phyloP scores from a whole-genome alignment of 2,888 invertebrate genomes.

The Cryptocephalus primarius region DNA sequence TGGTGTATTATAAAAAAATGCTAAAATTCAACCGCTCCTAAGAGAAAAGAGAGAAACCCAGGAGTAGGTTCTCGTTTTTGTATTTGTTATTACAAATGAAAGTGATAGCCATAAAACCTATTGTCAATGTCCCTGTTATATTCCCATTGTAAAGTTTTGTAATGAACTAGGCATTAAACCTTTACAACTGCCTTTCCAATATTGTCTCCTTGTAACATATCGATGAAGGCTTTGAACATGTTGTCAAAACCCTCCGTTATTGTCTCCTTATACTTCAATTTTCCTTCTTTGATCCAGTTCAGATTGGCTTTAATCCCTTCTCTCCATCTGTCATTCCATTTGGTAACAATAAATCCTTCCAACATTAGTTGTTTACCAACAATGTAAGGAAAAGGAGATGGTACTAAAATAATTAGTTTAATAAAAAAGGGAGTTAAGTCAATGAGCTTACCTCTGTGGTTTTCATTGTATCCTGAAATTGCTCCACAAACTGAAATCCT shows the following conservation, averaged over 20 bases:
- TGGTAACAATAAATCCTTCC: constrained; percentile 20
- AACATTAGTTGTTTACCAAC: constrained; percentile 19
- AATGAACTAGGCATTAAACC: constrained; percentile 10
- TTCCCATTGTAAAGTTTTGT: background rate
- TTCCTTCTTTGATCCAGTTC: constrained; percentile 57
- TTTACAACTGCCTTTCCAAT: constrained; percentile 24
- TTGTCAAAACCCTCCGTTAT: constrained; percentile 51
- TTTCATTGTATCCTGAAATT: constrained; percentile 54
- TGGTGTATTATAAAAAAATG: too few species aligned
- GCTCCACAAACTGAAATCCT: constrained; percentile 58
- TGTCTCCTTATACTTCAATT: constrained; percentile 58
- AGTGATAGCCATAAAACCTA: too few species aligned
- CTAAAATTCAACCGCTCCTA: too few species aligned
- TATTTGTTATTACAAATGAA: too few species aligned
- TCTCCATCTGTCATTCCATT: constrained; percentile 40
- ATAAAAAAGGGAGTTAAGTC: background rate
- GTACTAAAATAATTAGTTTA: background rate
- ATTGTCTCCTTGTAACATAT: constrained; percentile 23
- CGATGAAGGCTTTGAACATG: constrained; percentile 20
- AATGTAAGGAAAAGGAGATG: constrained; percentile 7
- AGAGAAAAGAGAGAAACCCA: too few species aligned
- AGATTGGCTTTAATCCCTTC: constrained; percentile 54
- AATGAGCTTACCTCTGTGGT: constrained; percentile 10
- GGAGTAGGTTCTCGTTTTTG: too few species aligned
- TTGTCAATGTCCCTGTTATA: too few species aligned